phyloP scores from a whole-genome alignment of 2,113 vertebrate genomes.

The Micromys minutus region DNA sequence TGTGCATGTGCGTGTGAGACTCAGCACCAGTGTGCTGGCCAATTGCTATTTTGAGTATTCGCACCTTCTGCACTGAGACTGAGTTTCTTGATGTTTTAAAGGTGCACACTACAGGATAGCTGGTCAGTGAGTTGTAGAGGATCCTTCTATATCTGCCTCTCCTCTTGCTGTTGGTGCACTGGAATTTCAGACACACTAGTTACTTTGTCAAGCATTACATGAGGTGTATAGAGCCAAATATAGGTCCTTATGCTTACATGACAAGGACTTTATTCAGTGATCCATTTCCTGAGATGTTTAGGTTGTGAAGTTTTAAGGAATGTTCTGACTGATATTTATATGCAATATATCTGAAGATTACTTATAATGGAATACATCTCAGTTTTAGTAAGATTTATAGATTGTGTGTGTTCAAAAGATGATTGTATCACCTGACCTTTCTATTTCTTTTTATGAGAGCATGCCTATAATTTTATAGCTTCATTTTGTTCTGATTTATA shows the following conservation, averaged over 20 bases:
- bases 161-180: neutral
- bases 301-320: conserved; percentile 25
- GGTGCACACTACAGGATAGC: neutral
- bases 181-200: neutral
- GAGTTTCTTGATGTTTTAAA: neutral
- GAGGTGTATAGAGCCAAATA: neutral
- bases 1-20: neutral
- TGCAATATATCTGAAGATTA: neutral
- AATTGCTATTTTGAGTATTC: too few relatives aligned
- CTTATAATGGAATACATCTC: neutral
- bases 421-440: neutral
- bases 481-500: conserved; percentile 3
- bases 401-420: neutral
- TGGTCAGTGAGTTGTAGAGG: too few relatives aligned
- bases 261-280: neutral
- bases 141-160: neutral
- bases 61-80: neutral
- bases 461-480: neutral
- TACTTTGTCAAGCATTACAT: neutral
- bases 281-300: neutral
- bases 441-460: conserved; percentile 5
- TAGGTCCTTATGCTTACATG: neutral
- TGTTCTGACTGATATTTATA: neutral
- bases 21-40: too few relatives aligned
- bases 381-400: conserved; percentile 5